Base-by-base conservation (phyloP, 2,888 invertebrate species). In the Phortica magna region DNA sequence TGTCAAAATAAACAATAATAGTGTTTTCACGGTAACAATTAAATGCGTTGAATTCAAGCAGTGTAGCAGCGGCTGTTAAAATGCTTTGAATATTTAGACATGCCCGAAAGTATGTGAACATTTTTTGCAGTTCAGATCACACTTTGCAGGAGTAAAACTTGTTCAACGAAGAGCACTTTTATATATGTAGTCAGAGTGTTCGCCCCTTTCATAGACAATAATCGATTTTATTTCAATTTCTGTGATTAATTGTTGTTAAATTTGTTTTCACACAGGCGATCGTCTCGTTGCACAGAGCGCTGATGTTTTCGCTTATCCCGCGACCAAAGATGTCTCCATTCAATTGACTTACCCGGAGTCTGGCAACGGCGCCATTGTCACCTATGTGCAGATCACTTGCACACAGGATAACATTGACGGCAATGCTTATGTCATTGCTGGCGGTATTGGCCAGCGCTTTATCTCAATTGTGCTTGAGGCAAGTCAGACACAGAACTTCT, bases 391-490 rank as follows among this genome's bases (percentile, higher is more conserved):
- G 77, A 79, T 92, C 31, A 41, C 83, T 7, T 88, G 89, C 78
- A 78, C 87, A 0, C 91, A 92, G 84, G 88, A 87, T 14, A 87
- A 80, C 42, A 82, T 64, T 19, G 82, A 84, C 2, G 92, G 92
- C 59, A 89, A 88, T 76, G 91, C 91, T n/a, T 91, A 88, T 78
- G 86, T 92, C 3, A 85, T 90, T 2, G 88, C 86, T 19, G 92
- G 92, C 39, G 91, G 92, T 77, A 89, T 92, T 81, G 90, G 91
- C 2, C 89, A 90, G 75, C 88, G 90, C 41, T 88, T 82, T 74
- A 90, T 92, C 31, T 84, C 87, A 5, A 84, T 92, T 77, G 81
- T 90, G 48, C 76, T 92, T 68, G 92, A 91, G 79, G 90, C 91
- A 17, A 81, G 81, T 59, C 81, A 88, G 76, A 91, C 91, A 22